A percentile compares a stretch with the other conserved stretches of the same genome.
phyloP scores from a whole-genome alignment of 1,140 invertebrate genomes.

The Ylistrum balloti region DNA sequence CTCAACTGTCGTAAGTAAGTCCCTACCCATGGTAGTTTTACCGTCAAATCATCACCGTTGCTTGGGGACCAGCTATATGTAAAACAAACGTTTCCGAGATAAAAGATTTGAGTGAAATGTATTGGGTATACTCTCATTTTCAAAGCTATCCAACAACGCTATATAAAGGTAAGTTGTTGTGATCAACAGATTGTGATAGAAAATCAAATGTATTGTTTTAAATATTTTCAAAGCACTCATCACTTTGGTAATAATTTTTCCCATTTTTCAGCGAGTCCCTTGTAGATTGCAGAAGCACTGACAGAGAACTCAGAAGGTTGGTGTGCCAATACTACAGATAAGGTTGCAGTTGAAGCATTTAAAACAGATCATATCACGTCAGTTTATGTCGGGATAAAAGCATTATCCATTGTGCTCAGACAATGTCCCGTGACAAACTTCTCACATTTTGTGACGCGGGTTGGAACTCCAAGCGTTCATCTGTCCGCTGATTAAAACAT shows the following conservation, averaged over 20 bases:
- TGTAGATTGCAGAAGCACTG: slow-evolving; percentile 3
- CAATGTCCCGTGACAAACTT: background rate
- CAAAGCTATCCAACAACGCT: background rate
- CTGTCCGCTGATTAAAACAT: background rate
- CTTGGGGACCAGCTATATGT: background rate
- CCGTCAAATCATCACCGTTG: background rate
- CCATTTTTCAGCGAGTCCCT: slow-evolving; percentile 8
- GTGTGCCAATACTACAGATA: background rate
- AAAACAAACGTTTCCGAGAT: background rate
- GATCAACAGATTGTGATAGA: background rate
- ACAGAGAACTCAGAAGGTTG: slow-evolving; percentile 11
- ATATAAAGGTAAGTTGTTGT: background rate
- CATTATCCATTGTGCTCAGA: slow-evolving; percentile 2
- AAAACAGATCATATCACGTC: background rate
- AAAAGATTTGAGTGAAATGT: slow-evolving; percentile 23
- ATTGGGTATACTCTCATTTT: background rate
- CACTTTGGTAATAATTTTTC: slow-evolving; percentile 33
- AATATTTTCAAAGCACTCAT: slow-evolving; percentile 34
- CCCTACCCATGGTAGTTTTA: background rate
- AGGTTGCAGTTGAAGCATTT: background rate
- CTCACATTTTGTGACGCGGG: slow-evolving; percentile 22
- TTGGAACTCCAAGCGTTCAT: slow-evolving; percentile 21
- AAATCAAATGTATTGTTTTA: slow-evolving; percentile 20
- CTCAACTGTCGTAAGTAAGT: background rate
- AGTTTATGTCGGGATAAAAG: slow-evolving; percentile 20